Conservation (phyloP, 1,140 invertebrate species). For the Atopsyche davidsoni region DNA sequence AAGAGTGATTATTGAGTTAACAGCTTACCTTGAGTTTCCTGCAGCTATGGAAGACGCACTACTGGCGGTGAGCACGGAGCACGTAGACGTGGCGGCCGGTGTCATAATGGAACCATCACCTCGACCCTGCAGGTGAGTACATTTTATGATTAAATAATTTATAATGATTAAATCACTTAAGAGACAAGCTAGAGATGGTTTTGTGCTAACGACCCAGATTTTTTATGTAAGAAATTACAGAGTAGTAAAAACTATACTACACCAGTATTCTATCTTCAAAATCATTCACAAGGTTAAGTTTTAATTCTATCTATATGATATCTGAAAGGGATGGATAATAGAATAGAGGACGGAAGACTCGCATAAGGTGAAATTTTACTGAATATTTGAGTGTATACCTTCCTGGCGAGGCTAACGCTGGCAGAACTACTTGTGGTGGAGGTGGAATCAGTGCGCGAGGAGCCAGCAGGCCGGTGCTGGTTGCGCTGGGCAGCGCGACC, state of each 20-base stretch:
- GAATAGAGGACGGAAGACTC: no score
- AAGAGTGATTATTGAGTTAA: no score
- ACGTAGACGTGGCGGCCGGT: slow-evolving; percentile 22
- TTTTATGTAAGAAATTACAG: no score
- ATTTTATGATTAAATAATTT: no score
- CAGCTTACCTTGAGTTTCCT: slow-evolving; percentile 27
- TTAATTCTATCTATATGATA: no score
- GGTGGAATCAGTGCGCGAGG: slow-evolving; percentile 38
- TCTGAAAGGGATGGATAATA: no score
- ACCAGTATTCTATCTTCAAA: no score
- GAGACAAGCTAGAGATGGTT: no score
- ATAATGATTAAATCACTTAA: no score
- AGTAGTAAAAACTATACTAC: no score
- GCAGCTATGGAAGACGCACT: slow-evolving; percentile 28
- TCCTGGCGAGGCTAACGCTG: slow-evolving; percentile 27
- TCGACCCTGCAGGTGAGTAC: slow-evolving; percentile 13
- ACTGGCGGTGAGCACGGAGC: slow-evolving; percentile 27
- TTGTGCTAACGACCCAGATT: no score
- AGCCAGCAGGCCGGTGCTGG: slow-evolving; percentile 43
- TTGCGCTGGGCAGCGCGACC: slow-evolving; percentile 48
- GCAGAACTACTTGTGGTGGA: slow-evolving; percentile 29
- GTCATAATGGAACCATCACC: slow-evolving; percentile 17
- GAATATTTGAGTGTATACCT: slow-evolving; percentile 9
- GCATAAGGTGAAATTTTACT: neutral
- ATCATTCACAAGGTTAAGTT: no score